Evolutionary conservation across 2,113 vertebrate genomes (phyloP).

Genomic region (Cynocephalus volans): DNA sequence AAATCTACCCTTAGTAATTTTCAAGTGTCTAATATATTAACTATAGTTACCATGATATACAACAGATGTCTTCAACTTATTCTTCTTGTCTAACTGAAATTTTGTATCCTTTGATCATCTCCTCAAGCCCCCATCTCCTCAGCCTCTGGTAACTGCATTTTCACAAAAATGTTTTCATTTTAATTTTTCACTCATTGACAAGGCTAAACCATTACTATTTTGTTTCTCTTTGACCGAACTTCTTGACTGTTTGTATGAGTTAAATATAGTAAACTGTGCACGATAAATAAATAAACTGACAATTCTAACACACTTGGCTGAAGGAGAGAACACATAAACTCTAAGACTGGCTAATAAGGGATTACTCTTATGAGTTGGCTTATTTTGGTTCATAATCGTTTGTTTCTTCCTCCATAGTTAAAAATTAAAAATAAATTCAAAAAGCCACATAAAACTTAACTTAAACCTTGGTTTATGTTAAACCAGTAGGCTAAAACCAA

Average conservation of each 20-base stretch:
- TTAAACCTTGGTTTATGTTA: neutral
- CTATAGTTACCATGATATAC: too few relatives aligned
- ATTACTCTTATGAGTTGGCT: neutral
- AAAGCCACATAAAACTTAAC: constrained; percentile 27
- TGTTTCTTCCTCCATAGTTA: constrained; percentile 36
- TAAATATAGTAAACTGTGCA: constrained; percentile 1
- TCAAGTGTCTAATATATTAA: too few relatives aligned
- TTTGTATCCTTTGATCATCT: neutral
- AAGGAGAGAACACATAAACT: neutral
- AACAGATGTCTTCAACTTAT: too few relatives aligned
- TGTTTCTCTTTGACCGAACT: constrained; percentile 22
- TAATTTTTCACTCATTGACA: neutral
- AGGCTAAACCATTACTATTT: neutral
- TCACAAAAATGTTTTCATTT: neutral
- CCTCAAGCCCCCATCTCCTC: too few relatives aligned
- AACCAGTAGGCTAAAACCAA: constrained; percentile 18
- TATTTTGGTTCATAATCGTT: neutral
- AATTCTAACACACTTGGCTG: neutral
- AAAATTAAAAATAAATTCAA: constrained; percentile 32
- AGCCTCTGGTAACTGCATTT: neutral
- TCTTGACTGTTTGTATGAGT: neutral
- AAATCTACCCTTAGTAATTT: too few relatives aligned
- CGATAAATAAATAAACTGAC: neutral
- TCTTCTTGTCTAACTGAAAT: neutral
- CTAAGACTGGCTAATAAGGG: neutral